Percentiles rank a stretch among this genome's conserved stretches.
Evolutionary conservation across 2,888 invertebrate species (phyloP).

Genomic region (Lasioglossum marginatum): DNA sequence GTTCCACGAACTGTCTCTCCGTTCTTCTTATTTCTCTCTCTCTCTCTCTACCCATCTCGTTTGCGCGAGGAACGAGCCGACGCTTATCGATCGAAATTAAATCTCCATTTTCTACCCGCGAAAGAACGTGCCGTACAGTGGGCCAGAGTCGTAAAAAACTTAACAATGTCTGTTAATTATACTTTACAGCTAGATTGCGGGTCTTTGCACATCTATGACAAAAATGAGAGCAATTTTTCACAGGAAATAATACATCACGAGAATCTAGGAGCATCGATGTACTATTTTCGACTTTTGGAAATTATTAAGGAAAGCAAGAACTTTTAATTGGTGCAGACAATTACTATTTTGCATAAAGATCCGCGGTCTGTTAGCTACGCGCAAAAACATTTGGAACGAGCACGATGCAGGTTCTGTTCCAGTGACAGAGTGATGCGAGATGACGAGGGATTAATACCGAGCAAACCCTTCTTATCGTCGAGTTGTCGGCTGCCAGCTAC

Average conservation of each 20-base stretch:
- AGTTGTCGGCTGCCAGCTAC: slow-evolving; percentile 10
- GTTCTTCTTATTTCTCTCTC: background rate
- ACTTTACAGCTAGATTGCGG: background rate
- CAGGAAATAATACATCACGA: too few relatives aligned
- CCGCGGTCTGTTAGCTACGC: too few relatives aligned
- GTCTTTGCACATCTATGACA: too few relatives aligned
- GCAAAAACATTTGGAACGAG: background rate
- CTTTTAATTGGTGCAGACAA: too few relatives aligned
- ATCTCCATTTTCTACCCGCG: background rate
- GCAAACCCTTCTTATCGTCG: slow-evolving; percentile 36
- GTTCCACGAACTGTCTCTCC: slow-evolving; percentile 25
- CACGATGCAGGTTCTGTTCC: background rate
- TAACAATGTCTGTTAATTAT: background rate
- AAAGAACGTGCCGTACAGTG: background rate
- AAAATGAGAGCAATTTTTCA: too few relatives aligned
- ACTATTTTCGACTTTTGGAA: too few relatives aligned
- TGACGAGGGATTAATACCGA: background rate
- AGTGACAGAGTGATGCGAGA: background rate
- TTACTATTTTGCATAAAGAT: too few relatives aligned
- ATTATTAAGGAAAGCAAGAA: too few relatives aligned
- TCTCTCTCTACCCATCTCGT: background rate
- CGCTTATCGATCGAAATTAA: slow-evolving; percentile 1
- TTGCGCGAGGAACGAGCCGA: background rate
- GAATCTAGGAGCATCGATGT: too few relatives aligned
- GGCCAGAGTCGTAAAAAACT: background rate